Conservation (phyloP, 1,140 invertebrate genomes). For the Drosophila teissieri region DNA sequence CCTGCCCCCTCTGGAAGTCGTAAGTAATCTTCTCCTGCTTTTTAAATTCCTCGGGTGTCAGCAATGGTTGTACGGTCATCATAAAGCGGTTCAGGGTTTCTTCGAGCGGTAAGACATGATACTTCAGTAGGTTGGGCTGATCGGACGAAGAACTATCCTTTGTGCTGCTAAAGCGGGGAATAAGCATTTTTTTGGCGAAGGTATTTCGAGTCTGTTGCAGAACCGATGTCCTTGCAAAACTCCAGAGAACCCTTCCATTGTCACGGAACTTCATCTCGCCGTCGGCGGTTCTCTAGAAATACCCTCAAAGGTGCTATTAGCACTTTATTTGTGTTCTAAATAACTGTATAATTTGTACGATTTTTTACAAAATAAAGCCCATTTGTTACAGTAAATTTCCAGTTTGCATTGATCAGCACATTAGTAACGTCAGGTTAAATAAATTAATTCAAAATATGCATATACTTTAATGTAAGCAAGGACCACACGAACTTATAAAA, state of each 20-base stretch:
- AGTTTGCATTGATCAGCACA: neutral
- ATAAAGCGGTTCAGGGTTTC: conserved; percentile 87
- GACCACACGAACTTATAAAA: too few species aligned
- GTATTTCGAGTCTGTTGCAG: conserved; percentile 26
- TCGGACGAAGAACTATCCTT: conserved; percentile 5
- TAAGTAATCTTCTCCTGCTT: conserved; percentile 88
- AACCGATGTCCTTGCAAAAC: conserved; percentile 43
- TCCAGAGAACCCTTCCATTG: conserved; percentile 43
- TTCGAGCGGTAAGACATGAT: conserved; percentile 87
- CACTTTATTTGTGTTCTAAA: neutral
- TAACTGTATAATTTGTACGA: neutral
- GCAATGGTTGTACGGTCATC: conserved; percentile 89
- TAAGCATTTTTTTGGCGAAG: conserved; percentile 2
- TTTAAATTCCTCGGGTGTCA: conserved; percentile 88
- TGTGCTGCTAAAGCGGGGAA: conserved; percentile 23
- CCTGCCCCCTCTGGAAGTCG: conserved; percentile 88
- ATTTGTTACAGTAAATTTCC: conserved; percentile 1
- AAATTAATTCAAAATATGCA: too few species aligned
- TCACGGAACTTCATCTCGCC: conserved; percentile 45
- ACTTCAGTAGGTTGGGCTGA: conserved; percentile 85
- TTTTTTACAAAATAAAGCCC: neutral
- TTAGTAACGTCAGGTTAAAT: too few species aligned
- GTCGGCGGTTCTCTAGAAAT: neutral
- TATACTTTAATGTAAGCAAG: too few species aligned
- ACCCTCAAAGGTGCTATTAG: neutral